Evolutionary conservation across 2,888 invertebrate species (phyloP).

Genomic region (Andrena dorsata): DNA sequence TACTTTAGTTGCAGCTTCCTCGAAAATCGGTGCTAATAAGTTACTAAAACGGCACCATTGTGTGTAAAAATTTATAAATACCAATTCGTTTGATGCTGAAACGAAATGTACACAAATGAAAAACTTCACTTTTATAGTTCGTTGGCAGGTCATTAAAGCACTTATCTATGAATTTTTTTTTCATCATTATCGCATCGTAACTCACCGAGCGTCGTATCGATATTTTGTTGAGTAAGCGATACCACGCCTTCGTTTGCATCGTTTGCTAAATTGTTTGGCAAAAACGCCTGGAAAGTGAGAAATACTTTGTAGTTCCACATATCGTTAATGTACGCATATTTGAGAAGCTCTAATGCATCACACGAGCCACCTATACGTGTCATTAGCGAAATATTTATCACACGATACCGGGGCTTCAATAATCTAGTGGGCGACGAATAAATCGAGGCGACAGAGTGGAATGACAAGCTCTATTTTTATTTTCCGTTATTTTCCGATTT

Average conservation of each 20-base stretch:
- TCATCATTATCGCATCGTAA: conserved; percentile 28
- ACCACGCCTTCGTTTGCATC: conserved; percentile 91
- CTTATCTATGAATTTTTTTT: neutral
- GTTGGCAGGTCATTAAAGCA: neutral
- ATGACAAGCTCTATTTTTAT: conserved; percentile 21
- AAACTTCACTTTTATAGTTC: neutral
- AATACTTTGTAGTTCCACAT: neutral
- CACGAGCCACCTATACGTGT: neutral
- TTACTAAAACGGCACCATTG: conserved; percentile 99
- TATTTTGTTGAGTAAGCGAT: conserved; percentile 91
- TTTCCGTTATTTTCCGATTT: neutral
- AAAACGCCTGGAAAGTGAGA: conserved; percentile 64
- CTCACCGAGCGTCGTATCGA: conserved; percentile 94
- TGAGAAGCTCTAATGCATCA: neutral
- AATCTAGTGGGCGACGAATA: neutral
- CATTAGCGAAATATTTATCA: neutral
- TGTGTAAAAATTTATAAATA: conserved; percentile 99
- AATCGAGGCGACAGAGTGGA: conserved; percentile 2
- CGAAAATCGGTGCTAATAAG: conserved; percentile 97
- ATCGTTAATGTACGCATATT: neutral
- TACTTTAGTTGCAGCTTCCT: conserved; percentile 96
- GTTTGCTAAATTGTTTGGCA: conserved; percentile 86
- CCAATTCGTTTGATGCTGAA: conserved; percentile 97
- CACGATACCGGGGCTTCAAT: neutral
- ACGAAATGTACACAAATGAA: conserved; percentile 20